phyloP scores from a whole-genome alignment of 2,113 vertebrate species.

The Junco hyemalis region DNA sequence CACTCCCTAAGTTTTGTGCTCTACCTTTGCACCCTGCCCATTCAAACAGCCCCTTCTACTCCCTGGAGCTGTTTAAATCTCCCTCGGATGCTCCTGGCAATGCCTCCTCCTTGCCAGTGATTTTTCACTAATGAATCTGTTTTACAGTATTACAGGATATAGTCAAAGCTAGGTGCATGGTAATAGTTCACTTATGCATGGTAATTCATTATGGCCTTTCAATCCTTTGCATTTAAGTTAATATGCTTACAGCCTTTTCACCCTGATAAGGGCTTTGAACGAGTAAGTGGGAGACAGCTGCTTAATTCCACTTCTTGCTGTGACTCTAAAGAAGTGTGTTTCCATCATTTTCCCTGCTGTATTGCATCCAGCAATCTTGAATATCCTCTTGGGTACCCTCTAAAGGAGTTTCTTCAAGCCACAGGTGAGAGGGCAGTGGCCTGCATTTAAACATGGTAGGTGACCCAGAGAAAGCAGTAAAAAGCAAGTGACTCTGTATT shows the following conservation, averaged over 20 bases:
- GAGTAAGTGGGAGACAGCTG: background rate
- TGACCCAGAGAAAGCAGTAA: background rate
- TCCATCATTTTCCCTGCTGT: background rate
- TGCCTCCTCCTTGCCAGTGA: background rate
- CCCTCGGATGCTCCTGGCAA: accelerated
- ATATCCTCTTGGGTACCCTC: background rate
- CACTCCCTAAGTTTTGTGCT: background rate
- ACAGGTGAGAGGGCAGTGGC: background rate
- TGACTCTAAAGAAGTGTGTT: background rate
- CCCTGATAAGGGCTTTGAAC: background rate
- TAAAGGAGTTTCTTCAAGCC: background rate
- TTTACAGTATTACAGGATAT: background rate
- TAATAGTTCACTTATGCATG: background rate
- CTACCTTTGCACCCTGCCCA: background rate
- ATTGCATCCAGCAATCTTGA: background rate
- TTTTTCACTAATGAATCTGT: background rate
- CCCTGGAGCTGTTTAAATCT: background rate
- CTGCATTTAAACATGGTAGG: accelerated
- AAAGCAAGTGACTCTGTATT: background rate
- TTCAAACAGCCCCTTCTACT: background rate
- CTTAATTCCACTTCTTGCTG: background rate
- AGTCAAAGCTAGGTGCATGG: background rate
- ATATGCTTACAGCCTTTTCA: background rate
- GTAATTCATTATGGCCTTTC: background rate
- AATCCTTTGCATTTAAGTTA: background rate